Conservation (phyloP, 2,113 vertebrate species). For the Cygnus atratus region DNA sequence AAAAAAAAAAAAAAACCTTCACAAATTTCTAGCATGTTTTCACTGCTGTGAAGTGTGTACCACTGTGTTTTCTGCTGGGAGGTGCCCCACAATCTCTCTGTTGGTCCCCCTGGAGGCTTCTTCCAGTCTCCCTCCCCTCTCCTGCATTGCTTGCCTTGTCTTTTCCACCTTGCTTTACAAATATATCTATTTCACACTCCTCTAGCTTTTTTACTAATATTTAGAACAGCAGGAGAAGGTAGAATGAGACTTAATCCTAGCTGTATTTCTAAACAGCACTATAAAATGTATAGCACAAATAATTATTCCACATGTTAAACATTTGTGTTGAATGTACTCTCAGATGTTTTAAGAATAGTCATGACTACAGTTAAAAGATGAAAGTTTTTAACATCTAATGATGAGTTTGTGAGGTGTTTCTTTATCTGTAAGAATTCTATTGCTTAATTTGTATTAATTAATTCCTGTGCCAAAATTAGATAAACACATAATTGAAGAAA, state of each 20-base stretch:
- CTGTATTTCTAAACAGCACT: neutral
- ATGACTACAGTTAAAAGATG: neutral
- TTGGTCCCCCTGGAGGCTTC: neutral
- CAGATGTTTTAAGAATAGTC: neutral
- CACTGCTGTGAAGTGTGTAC: neutral
- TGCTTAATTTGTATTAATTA: neutral
- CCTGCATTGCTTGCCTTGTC: neutral
- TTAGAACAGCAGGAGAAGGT: neutral
- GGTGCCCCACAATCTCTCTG: neutral
- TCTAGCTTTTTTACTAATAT: neutral
- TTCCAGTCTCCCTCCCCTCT: neutral
- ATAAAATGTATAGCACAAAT: neutral
- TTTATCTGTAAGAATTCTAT: neutral
- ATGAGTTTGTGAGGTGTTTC: neutral
- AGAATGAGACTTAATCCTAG: neutral
- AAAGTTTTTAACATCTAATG: neutral
- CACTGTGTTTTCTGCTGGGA: neutral
- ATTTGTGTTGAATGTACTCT: neutral
- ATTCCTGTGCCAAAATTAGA: neutral
- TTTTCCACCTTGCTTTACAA: neutral
- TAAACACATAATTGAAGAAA: neutral
- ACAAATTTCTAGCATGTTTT: neutral
- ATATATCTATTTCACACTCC: neutral
- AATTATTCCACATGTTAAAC: neutral
- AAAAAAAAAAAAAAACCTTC: neutral